These are phyloP conservation scores for Sitta carolinensis DNA, from an alignment of 2,797 vertebrate species.

Conservation along the genomic window DNA sequence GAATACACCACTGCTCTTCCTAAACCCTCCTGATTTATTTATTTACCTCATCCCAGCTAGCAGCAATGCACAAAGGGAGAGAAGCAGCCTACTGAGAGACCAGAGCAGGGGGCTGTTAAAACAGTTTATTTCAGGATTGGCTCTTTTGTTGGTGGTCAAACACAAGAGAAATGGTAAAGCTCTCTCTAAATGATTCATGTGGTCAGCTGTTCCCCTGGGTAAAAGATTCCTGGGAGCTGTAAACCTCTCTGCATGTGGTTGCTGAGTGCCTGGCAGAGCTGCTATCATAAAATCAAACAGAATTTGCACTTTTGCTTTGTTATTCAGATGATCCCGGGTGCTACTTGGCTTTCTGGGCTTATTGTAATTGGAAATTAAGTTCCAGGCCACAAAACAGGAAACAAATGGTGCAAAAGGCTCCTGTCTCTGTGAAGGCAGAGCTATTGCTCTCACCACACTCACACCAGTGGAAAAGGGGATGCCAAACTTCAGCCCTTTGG, in stretches of 20 bases:
- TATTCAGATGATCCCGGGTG: not conserved
- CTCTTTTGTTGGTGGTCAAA: slow-evolving; percentile 31
- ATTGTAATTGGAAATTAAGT: slow-evolving; percentile 20
- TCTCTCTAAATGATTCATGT: not conserved
- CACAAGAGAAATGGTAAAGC: not conserved
- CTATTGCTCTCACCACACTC: not conserved
- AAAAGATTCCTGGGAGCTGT: not conserved
- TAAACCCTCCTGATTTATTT: slow-evolving; percentile 23
- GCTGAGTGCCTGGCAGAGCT: not conserved
- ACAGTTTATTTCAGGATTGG: not conserved
- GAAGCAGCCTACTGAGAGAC: not conserved
- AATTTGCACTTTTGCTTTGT: slow-evolving; percentile 24
- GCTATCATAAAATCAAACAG: slow-evolving; percentile 10
- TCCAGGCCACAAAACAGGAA: slow-evolving; percentile 3
- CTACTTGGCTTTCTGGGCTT: not conserved
- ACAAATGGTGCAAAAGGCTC: not conserved
- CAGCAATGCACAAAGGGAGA: not conserved
- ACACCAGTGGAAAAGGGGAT: not conserved
- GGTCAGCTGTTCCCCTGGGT: not conserved
- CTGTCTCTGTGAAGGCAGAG: not conserved
- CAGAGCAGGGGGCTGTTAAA: not conserved
- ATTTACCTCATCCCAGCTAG: slow-evolving; percentile 10
- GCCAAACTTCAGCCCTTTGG: not conserved
- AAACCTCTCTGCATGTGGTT: not conserved
- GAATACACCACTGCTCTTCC: not conserved